Evolutionary conservation across 2,113 vertebrate genomes (phyloP), one percentile per base, ranked within the genome.

Genomic region (Sciurus niger): DNA sequence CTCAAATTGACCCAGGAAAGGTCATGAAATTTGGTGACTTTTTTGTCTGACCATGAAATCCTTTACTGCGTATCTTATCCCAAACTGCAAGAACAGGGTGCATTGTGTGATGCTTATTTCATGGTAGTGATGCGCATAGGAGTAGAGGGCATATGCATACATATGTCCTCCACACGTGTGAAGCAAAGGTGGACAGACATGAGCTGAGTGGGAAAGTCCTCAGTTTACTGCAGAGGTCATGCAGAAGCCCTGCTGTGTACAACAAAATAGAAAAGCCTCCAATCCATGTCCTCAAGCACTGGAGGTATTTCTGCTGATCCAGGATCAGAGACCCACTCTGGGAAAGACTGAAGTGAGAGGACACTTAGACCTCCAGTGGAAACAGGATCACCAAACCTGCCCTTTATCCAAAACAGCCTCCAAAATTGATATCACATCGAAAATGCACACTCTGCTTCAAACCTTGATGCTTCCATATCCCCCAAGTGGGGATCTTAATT

Each of bases 1-100:
- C 43, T 82, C 60, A 46, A 10, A 68, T 40, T 89, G 76, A 20
- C 65, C 58, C 43, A 95, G 60, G 60, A 86, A 20, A 88, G 84
- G 65, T 90, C 70, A 96, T 43, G 67, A 94, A 92, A 90, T 92
- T 90, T 95, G 37, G 87, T 94, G 91, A 94, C 51, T 94, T 91
- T 91, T 77, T 78, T 65, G 55, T 95, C 48, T 3, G 46, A 87
- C n/a, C 34, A 77, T 82, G 72, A 97, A 76, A 90, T 53, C 80
- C 86, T 95, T 90, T 93, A 43, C 90, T 88, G 84, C 0, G 0
- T 60, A 72, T 72, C 53, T 90, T 77, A 24, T 34, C 58, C 74
- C 18, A 48, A 76, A 76, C 67, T 30, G 25, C 91, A 74, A 46
- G 90, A 40, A 58, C 32, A 16, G 87, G 1, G 28, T 55, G 37